A percentile compares a stretch with the other conserved stretches of the same genome.
Evolutionary conservation across 2,113 vertebrate species (phyloP).

Genomic region (Stercorarius parasiticus): DNA sequence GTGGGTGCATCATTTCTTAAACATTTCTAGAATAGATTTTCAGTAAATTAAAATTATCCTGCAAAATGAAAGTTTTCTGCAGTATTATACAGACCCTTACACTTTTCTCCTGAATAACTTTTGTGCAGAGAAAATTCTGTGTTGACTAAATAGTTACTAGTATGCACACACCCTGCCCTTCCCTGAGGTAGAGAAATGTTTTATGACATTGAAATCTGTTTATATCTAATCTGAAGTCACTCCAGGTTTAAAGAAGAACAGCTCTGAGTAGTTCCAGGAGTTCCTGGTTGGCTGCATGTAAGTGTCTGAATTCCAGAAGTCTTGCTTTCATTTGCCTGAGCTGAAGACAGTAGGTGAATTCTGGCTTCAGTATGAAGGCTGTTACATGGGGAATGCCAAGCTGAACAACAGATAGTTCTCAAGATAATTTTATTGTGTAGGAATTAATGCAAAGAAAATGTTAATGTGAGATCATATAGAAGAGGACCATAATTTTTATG

Average conservation of each 20-base stretch:
- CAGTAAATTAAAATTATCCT: neutral
- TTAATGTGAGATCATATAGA: neutral
- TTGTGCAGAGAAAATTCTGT: neutral
- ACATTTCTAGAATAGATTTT: neutral
- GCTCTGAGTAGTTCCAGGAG: neutral
- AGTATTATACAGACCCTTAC: neutral
- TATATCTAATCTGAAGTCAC: neutral
- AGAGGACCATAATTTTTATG: neutral
- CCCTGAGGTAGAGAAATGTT: neutral
- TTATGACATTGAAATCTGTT: neutral
- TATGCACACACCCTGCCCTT: neutral
- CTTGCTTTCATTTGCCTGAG: neutral
- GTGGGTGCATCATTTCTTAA: neutral
- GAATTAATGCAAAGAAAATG: neutral
- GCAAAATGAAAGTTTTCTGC: neutral
- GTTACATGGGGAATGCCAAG: neutral
- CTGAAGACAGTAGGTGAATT: neutral
- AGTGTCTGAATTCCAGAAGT: neutral
- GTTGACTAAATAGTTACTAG: neutral
- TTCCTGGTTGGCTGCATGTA: neutral
- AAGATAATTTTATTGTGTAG: neutral
- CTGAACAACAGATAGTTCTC: neutral
- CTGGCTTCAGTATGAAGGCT: neutral
- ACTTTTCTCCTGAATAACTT: neutral
- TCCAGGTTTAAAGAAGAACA: neutral